Evolutionary conservation across 1,140 invertebrate species (phyloP).

Genomic region (Trichoplusia ni): DNA sequence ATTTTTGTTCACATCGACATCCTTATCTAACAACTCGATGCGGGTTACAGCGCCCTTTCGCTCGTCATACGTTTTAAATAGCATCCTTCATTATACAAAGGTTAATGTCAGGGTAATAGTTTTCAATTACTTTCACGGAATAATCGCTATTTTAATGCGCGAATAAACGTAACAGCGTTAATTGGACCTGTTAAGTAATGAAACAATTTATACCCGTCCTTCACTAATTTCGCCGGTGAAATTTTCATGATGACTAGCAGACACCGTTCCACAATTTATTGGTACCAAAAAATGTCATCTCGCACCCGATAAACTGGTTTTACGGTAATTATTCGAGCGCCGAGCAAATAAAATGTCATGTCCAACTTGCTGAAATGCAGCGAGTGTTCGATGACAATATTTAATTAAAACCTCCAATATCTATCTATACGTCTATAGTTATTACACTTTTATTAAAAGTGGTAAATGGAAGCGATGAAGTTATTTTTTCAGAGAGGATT

Average conservation of each 20-base stretch:
- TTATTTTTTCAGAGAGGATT: too few species aligned
- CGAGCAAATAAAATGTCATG: conserved; percentile 1
- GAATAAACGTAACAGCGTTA: background rate
- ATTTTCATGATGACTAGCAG: conserved; percentile 8
- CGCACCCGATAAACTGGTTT: background rate
- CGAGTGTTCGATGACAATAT: background rate
- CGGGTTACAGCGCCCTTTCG: too few species aligned
- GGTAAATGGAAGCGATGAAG: too few species aligned
- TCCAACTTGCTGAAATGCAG: background rate
- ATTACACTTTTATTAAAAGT: too few species aligned
- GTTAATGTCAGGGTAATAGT: too few species aligned
- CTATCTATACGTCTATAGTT: background rate
- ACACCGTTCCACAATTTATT: conserved; percentile 9
- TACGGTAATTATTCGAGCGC: conserved; percentile 1
- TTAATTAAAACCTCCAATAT: background rate
- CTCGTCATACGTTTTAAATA: too few species aligned
- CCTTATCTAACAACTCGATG: too few species aligned
- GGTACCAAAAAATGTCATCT: conserved; percentile 4
- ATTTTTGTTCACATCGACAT: too few species aligned
- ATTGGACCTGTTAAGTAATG: background rate
- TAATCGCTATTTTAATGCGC: background rate
- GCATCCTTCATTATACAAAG: too few species aligned
- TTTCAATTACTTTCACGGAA: too few species aligned
- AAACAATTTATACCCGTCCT: background rate
- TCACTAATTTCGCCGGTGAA: conserved; percentile 6